Evolutionary conservation across 92 coral and sea anemone genomes (phyloP), one percentile per base, ranked within the genome.

Genomic region (Palythoa grandis): DNA sequence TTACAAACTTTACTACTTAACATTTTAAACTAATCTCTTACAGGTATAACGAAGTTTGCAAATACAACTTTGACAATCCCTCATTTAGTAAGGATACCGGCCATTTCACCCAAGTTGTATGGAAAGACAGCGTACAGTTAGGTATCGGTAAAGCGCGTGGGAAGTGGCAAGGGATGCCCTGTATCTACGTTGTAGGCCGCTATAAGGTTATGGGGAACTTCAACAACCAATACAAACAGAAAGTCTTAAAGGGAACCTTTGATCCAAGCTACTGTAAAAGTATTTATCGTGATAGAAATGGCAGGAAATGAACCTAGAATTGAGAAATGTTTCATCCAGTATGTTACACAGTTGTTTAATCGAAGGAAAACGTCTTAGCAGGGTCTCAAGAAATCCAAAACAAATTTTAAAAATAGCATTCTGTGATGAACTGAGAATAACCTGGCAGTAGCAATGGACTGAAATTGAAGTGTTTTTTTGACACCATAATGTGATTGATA

Each of bases 11-110:
- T 19, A 19, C 7, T 63, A 10, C 9, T 10, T 19, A 7, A 2
- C 25, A n/a, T 69, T 69, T 69, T 3, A 69, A 69, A 25, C 10
- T 24, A 8, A 5, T 8, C 3, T 75, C 15, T 19, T 86, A 29
- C 48, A 93, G 97, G 97, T 93, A 93, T 52, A 92, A 93, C 77
- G 97, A 93, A 76, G 97, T 93, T 13, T 93, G 97, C 58, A 50
- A 82, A 19, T 93, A 93, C 86, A 83, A 88, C 82, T 93, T 93
- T 43, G 84, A 87, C 35, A 73, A 84, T 8, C 89, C 88, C 22
- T 92, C 89, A 52, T 93, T 93, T 83, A 88, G 89, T 57, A 92
- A 89, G 92, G 38, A 79, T 10, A 89, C 97, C 1, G 97, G 97
- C 1, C 97, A 93, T 72, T 93, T 93, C 80, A 92, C 95, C 7